Evolutionary conservation across 2,888 invertebrate genomes (phyloP).

Genomic region (Apodemia mormo): DNA sequence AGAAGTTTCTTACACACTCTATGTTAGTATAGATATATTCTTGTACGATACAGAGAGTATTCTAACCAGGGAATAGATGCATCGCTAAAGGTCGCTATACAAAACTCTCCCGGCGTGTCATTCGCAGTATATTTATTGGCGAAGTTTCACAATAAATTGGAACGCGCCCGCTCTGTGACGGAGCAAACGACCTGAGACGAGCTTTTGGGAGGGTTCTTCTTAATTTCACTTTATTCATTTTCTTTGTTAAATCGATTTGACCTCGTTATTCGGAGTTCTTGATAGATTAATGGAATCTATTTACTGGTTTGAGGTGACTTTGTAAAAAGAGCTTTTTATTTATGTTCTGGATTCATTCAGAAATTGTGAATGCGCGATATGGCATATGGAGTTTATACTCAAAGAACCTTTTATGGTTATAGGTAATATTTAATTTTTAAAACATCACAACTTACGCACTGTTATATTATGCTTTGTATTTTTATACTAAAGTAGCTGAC

Average conservation of each 20-base stretch:
- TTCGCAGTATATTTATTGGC: constrained; percentile 50
- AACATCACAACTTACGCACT: too few relatives aligned
- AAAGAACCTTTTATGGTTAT: too few relatives aligned
- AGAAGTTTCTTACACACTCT: too few relatives aligned
- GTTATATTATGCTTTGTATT: too few relatives aligned
- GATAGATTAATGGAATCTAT: constrained; percentile 10
- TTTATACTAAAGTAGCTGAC: too few relatives aligned
- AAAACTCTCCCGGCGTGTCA: constrained; percentile 31
- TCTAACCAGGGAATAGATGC: constrained; percentile 16
- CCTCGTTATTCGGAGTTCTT: constrained; percentile 8
- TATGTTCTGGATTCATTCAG: too few relatives aligned
- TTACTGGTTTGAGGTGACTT: neutral
- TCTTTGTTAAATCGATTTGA: constrained; percentile 18
- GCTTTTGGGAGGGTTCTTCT: constrained; percentile 31
- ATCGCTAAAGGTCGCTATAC: constrained; percentile 18
- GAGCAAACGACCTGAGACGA: constrained; percentile 29
- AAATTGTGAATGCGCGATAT: too few relatives aligned
- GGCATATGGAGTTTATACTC: too few relatives aligned
- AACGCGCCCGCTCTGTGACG: constrained; percentile 43
- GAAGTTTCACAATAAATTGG: constrained; percentile 54
- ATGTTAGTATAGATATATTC: neutral
- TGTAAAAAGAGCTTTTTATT: neutral
- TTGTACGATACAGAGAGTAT: neutral
- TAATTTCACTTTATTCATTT: constrained; percentile 24
- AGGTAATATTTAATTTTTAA: too few relatives aligned